Percentiles rank a stretch among this genome's conserved stretches.
These are phyloP conservation scores for Oceanodroma leucorhoa DNA, from an alignment of 2,797 vertebrate species.

Conservation along the genomic window DNA sequence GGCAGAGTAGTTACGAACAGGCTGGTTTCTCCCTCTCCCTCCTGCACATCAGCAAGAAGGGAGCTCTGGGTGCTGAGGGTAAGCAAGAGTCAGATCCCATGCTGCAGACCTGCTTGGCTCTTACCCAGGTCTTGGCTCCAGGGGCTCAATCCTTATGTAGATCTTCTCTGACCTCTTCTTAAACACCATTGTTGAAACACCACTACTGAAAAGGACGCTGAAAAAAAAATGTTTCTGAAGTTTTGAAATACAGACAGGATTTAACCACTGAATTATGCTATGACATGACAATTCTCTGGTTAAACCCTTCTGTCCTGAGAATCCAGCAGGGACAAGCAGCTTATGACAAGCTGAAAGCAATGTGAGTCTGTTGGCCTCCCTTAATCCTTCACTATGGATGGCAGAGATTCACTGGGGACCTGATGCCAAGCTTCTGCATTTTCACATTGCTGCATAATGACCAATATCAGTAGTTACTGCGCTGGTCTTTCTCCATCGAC, in stretches of 20 bases:
- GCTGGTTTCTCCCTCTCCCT: background rate
- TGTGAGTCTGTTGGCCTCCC: background rate
- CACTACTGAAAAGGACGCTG: background rate
- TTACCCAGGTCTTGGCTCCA: background rate
- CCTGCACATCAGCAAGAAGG: background rate
- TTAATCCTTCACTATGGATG: background rate
- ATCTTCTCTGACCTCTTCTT: background rate
- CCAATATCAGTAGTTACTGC: background rate
- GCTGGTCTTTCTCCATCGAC: background rate
- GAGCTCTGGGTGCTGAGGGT: background rate
- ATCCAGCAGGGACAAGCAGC: background rate
- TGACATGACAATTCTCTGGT: background rate
- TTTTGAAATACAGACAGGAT: background rate
- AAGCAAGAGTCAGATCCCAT: background rate
- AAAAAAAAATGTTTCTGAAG: background rate
- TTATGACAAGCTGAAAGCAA: background rate
- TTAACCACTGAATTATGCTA: background rate
- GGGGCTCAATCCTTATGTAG: background rate
- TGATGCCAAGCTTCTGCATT: background rate
- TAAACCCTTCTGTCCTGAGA: background rate
- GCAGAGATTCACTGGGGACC: background rate
- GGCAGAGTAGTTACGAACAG: background rate
- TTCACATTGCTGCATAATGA: background rate
- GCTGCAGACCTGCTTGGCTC: background rate
- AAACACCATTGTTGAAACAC: background rate